A percentile compares a stretch with the other conserved stretches of the same genome.
Evolutionary conservation across 2,888 invertebrate genomes (phyloP).

Genomic region (Sipunculus nudus): DNA sequence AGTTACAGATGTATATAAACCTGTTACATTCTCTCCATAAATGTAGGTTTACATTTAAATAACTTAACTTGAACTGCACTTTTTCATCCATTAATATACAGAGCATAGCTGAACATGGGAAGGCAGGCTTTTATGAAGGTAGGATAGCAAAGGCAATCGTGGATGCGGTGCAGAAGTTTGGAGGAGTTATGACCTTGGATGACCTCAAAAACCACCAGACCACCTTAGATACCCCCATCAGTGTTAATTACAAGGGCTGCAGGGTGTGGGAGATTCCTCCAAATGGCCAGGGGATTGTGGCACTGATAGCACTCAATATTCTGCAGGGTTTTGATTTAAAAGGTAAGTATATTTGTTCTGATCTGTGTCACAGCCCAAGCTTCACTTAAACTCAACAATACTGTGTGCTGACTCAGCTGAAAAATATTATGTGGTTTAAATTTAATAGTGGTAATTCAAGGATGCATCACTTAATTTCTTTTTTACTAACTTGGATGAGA

Average conservation of each 20-base stretch:
- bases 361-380: too few species aligned
- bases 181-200: slow-evolving; percentile 57
- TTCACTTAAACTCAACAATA: too few species aligned
- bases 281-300: slow-evolving; percentile 66
- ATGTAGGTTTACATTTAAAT: background rate
- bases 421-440: too few species aligned
- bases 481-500: too few species aligned
- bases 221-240: slow-evolving; percentile 55
- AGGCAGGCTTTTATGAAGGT: slow-evolving; percentile 59
- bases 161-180: slow-evolving; percentile 51
- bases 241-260: slow-evolving; percentile 52
- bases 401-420: too few species aligned
- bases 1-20: background rate
- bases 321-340: slow-evolving; percentile 62
- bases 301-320: slow-evolving; percentile 63
- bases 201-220: slow-evolving; percentile 54
- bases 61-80: background rate
- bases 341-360: slow-evolving; percentile 37
- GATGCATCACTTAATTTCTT: too few species aligned
- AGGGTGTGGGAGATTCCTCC: slow-evolving; percentile 66
- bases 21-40: background rate
- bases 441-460: too few species aligned
- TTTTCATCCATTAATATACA: slow-evolving; percentile 15
- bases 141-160: slow-evolving; percentile 55
- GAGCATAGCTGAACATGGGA: slow-evolving; percentile 52